phyloP scores from a whole-genome alignment of 2,113 vertebrate genomes.

The Manacus vitellinus region DNA sequence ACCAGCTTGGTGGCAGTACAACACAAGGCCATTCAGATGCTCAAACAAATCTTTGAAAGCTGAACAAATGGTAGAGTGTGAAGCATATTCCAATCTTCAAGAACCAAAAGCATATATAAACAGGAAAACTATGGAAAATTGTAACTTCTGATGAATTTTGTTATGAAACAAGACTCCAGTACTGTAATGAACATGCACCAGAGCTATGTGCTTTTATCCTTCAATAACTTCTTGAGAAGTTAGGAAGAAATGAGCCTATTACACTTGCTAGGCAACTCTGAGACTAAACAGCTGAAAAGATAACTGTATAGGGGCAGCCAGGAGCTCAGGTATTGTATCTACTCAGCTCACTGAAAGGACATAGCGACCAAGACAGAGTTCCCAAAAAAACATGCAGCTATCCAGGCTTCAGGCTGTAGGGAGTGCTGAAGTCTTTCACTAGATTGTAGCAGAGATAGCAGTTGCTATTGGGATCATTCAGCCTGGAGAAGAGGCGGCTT shows the following conservation, averaged over 20 bases:
- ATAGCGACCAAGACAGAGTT: background rate
- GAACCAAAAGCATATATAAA: background rate
- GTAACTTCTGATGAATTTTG: background rate
- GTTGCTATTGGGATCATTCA: background rate
- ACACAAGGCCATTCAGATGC: accelerated
- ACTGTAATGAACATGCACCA: background rate
- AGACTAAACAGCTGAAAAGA: background rate
- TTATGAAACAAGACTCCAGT: background rate
- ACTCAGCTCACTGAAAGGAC: background rate
- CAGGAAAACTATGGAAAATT: background rate
- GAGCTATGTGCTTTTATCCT: background rate
- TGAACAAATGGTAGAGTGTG: background rate
- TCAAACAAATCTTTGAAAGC: background rate
- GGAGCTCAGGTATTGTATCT: background rate
- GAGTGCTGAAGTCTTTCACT: background rate
- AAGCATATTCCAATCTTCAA: background rate
- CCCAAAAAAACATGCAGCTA: background rate
- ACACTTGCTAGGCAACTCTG: background rate
- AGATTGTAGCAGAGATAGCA: background rate
- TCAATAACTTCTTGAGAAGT: background rate
- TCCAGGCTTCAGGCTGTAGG: background rate
- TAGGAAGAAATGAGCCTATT: background rate
- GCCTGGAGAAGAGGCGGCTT: background rate
- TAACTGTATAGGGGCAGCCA: background rate
- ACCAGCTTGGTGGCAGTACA: background rate